Conservation (phyloP, 2,797 vertebrate genomes). For the Allochrocebus solatus region DNA sequence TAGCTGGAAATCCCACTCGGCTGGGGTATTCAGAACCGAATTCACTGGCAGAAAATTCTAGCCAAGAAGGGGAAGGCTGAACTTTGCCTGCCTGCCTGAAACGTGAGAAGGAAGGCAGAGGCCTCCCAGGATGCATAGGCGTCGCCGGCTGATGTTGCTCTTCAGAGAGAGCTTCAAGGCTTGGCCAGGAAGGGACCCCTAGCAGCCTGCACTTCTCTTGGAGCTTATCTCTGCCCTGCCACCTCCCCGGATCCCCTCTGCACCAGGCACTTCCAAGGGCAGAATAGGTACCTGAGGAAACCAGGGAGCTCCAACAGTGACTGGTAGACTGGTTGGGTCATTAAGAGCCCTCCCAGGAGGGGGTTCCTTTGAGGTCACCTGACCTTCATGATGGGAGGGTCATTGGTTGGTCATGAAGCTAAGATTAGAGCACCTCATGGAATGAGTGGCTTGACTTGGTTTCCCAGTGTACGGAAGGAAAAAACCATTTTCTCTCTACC, state of each 20-base stretch:
- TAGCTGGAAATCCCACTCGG: neutral
- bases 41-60: neutral
- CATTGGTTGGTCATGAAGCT: neutral
- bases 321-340: neutral
- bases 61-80: neutral
- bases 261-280: neutral
- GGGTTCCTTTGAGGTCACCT: neutral
- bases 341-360: neutral
- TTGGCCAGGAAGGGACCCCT: neutral
- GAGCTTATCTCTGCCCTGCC: neutral
- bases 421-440: neutral
- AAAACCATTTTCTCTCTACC: neutral
- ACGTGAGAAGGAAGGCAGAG: neutral
- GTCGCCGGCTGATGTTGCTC: neutral
- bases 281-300: neutral
- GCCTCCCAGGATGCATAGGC: neutral
- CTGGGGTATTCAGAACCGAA: neutral
- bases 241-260: neutral
- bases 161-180: neutral
- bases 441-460: neutral
- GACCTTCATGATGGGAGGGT: neutral
- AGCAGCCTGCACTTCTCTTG: neutral
- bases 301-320: neutral
- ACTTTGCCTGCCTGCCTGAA: neutral
- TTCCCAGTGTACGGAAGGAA: neutral